Evolutionary conservation across 37 sponge, comb jelly and placozoan species (phyloP).

Genomic region (Hormiphora californensis): DNA sequence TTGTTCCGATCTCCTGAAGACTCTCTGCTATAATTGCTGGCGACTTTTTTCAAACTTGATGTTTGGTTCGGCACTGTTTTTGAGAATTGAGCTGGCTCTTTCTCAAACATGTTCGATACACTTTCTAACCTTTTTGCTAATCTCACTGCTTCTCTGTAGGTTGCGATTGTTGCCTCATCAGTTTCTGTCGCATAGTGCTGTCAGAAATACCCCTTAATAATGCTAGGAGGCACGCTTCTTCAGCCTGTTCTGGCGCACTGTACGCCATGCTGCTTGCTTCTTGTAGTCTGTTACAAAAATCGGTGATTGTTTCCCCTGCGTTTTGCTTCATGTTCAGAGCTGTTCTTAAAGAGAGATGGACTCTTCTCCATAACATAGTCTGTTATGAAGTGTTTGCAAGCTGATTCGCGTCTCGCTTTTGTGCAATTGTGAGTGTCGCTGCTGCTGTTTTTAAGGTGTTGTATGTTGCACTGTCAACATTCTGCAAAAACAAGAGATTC

Average conservation of each 20-base stretch:
- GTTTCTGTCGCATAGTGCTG: not conserved
- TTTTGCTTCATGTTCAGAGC: not conserved
- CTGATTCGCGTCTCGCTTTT: not conserved
- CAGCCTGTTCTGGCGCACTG: not conserved
- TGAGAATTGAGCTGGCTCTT: not conserved
- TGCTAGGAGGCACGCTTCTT: not conserved
- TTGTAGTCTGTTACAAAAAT: not conserved
- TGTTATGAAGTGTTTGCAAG: not conserved
- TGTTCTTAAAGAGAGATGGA: slow-evolving; percentile 1
- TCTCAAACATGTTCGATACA: not conserved
- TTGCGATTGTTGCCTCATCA: not conserved
- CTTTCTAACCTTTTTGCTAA: slow-evolving; percentile 5
- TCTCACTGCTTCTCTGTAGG: not conserved
- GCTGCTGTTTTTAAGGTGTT: too few relatives aligned
- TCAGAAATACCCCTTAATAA: not conserved
- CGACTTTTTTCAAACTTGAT: too few relatives aligned
- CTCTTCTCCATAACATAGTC: slow-evolving; percentile 4
- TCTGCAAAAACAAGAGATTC: too few relatives aligned
- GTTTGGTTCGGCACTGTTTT: too few relatives aligned
- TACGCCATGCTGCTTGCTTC: not conserved
- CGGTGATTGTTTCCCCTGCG: not conserved
- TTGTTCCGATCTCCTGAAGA: too few relatives aligned
- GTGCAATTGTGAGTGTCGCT: not conserved
- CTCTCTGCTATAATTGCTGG: too few relatives aligned
- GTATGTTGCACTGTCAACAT: too few relatives aligned